Base-by-base conservation (phyloP, 2,888 invertebrate genomes). In the Erebia aethiops region DNA sequence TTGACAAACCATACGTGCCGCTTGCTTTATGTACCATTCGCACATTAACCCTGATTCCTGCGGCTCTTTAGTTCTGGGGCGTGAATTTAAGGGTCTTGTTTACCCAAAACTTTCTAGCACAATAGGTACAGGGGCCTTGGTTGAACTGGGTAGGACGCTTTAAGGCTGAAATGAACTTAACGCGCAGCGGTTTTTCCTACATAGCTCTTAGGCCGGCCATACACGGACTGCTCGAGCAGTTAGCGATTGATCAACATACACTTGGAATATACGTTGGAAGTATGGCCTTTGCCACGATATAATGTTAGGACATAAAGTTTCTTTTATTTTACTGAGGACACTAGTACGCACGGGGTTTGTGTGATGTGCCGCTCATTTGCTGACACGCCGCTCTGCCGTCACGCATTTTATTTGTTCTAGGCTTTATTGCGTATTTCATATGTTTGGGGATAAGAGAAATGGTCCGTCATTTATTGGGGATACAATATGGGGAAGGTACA, bases 31-130 rank as follows among this genome's bases (percentile, higher is more conserved):
- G 66, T 46, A 21, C 43, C 56, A 21, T 43, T 18, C 41, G 14
- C 41, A 14, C 66, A 43, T 66, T 66, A 66, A 57, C 66, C 66
- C 56, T 57, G 66, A 56, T 66, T 21, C 43, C 18, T 21, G 56
- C 14, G 46, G 49, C 43, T 16, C n/a, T 56, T 41, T 18, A n/a
- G 16, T 66, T 66, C 43, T 54, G 66, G 65, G 66, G 66, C 66
- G 66, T 66, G 66, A 66, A 66, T 56, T 66, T 66, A 56, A 66
- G 56, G 66, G 66, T 14, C 54, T 66, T 66, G 66, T 66, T 66
- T 66, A 66, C 56, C 66, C 43, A 43, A 66, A 66, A 56, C 43
- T 66, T 66, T 57, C 66, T 21, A 57, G 64, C n/a, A 64, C 51
- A 52, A 64, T 46, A n/a, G n/a, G n/a, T n/a, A 62, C 21, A n/a